Evolutionary conservation across 2,797 vertebrate species (phyloP).

Genomic region (Acanthis flammea): DNA sequence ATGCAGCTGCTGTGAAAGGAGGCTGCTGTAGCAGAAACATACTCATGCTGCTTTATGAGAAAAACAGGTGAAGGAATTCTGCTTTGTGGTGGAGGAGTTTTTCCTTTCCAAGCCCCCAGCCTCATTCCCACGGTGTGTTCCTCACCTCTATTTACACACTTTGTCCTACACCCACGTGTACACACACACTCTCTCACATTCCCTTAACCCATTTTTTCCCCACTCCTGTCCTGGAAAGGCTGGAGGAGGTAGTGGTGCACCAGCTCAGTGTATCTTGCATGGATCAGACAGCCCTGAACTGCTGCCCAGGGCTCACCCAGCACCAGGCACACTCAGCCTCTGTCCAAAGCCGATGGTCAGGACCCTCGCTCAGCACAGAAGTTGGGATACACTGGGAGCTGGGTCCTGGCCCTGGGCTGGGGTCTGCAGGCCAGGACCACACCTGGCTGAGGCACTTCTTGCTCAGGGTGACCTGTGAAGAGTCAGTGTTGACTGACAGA

Average conservation of each 20-base stretch:
- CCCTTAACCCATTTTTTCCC: not conserved
- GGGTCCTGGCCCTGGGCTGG: not conserved
- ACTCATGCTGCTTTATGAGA: conserved; percentile 47
- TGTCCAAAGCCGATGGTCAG: not conserved
- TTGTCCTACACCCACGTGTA: not conserved
- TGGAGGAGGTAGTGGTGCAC: not conserved
- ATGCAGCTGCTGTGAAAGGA: conserved; percentile 39
- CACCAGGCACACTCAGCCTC: not conserved
- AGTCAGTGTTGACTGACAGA: not conserved
- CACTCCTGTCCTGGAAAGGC: not conserved
- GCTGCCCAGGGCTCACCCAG: not conserved
- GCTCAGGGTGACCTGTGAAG: not conserved
- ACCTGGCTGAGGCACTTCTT: not conserved
- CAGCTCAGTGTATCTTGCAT: not conserved
- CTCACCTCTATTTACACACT: not conserved
- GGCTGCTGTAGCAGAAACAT: conserved; percentile 59
- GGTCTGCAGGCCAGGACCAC: not conserved
- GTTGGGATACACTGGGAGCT: not conserved
- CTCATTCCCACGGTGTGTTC: not conserved
- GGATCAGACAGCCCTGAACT: rapidly evolving
- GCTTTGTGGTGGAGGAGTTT: conserved; percentile 33
- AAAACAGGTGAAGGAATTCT: conserved; percentile 56
- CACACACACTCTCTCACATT: not conserved
- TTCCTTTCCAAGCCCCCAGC: conserved; percentile 53
- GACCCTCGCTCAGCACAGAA: not conserved